phyloP scores from a whole-genome alignment of 2,797 vertebrate genomes.

The Rachycentron canadum region DNA sequence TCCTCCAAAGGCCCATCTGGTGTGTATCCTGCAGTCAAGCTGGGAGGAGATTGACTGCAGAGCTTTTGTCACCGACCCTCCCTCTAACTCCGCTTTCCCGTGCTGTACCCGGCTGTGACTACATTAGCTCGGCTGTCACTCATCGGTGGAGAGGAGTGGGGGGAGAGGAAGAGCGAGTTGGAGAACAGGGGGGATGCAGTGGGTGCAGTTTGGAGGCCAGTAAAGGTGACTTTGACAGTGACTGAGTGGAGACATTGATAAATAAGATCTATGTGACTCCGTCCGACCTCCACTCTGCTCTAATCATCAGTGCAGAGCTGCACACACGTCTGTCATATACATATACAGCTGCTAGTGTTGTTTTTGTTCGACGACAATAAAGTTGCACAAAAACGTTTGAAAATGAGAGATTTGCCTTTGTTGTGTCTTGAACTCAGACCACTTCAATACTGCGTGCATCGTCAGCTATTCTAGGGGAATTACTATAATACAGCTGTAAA shows the following conservation, averaged over 20 bases:
- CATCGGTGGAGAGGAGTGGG: conserved; percentile 44
- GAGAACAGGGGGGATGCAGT: conserved; percentile 10
- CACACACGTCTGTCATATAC: conserved; percentile 50
- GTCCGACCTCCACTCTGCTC: conserved; percentile 54
- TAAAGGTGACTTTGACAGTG: conserved; percentile 77
- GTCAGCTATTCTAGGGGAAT: conserved; percentile 42
- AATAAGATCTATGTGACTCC: conserved; percentile 67
- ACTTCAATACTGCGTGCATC: conserved; percentile 31
- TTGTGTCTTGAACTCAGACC: conserved; percentile 19
- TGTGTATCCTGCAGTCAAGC: conserved; percentile 72
- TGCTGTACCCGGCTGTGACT: conserved; percentile 69
- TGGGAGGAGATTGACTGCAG: conserved; percentile 73
- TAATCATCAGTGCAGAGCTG: conserved; percentile 59
- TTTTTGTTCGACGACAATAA: not conserved
- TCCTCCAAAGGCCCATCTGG: conserved; percentile 75
- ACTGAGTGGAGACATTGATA: conserved; percentile 67
- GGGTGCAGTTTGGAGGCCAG: conserved; percentile 54
- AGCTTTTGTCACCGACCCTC: conserved; percentile 63
- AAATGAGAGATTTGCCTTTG: too few relatives aligned
- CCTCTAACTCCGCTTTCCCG: conserved; percentile 48
- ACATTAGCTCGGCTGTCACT: conserved; percentile 76
- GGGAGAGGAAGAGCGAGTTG: conserved; percentile 21
- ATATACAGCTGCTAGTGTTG: not conserved
- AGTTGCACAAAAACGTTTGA: conserved; percentile 11
- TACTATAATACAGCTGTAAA: conserved; percentile 17